Percentiles rank a stretch among this genome's conserved stretches.
Conservation (phyloP, 2,888 invertebrate genomes). For the Cremastinae sp. region DNA sequence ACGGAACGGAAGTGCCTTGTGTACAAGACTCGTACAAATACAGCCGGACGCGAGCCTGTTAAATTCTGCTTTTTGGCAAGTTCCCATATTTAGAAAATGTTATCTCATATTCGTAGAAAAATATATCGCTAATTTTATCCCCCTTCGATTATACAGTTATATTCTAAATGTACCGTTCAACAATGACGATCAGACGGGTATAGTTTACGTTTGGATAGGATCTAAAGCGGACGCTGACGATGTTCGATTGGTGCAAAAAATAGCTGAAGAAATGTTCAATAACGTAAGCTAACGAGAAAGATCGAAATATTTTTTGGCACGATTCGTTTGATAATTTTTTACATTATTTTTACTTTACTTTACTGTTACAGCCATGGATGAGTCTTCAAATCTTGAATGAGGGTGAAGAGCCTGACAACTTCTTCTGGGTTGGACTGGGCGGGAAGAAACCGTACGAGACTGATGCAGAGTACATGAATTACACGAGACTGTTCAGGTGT, state of each 20-base stretch:
- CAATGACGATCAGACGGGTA: constrained; percentile 91
- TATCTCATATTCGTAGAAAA: not conserved
- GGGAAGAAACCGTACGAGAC: constrained; percentile 94
- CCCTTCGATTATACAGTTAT: constrained; percentile 84
- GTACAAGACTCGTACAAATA: constrained; percentile 95
- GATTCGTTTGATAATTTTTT: too few species aligned
- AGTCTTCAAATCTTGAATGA: constrained; percentile 90
- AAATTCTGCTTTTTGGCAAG: constrained; percentile 97
- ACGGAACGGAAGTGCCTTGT: constrained; percentile 96
- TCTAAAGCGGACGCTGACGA: constrained; percentile 92
- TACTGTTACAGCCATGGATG: constrained; percentile 80
- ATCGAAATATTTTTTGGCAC: constrained; percentile 16
- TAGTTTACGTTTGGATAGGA: constrained; percentile 98
- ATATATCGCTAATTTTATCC: too few species aligned
- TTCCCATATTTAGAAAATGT: constrained; percentile 14
- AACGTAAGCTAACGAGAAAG: constrained; percentile 83
- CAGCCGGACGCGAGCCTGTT: constrained; percentile 91
- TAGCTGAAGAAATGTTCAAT: constrained; percentile 96
- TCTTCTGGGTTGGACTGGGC: constrained; percentile 98
- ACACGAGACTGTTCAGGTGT: constrained; percentile 96
- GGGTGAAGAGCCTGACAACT: constrained; percentile 98
- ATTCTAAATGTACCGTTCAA: constrained; percentile 96
- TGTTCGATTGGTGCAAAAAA: constrained; percentile 92
- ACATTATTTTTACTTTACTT: constrained; percentile 23
- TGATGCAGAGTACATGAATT: constrained; percentile 95